A percentile compares a stretch with the other conserved stretches of the same genome.
Evolutionary conservation across 2,888 invertebrate genomes (phyloP).

Genomic region (Mycogona germanica): DNA sequence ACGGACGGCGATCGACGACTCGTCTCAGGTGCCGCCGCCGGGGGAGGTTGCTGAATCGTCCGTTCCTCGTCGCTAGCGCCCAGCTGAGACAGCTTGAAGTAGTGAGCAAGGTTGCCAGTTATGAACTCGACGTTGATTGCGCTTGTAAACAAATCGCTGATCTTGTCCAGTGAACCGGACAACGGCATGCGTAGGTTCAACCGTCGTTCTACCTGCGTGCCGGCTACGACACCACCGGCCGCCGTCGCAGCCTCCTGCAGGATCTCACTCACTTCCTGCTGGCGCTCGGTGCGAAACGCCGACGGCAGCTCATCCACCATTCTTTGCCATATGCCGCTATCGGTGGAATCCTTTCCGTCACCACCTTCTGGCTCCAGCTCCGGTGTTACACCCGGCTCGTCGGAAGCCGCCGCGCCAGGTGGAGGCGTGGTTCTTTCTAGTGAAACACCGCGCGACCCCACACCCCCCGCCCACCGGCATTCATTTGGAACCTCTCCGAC

Average conservation of each 20-base stretch:
- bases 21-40: no score
- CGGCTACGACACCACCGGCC: no score
- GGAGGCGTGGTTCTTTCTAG: not conserved
- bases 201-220: not conserved
- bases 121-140: conserved; percentile 8
- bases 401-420: not conserved
- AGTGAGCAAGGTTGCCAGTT: conserved; percentile 17
- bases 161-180: conserved; percentile 19
- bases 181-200: conserved; percentile 7
- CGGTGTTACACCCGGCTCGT: not conserved
- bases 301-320: conserved; percentile 13
- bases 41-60: no score
- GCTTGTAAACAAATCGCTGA: conserved; percentile 17
- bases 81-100: conserved; percentile 17
- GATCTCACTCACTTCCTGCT: conserved; percentile 13
- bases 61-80: conserved; percentile 16
- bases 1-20: no score
- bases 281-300: not conserved
- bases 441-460: not conserved
- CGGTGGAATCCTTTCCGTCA: not conserved
- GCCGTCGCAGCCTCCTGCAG: not conserved
- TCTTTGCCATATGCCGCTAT: conserved; percentile 13
- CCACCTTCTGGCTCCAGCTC: not conserved
- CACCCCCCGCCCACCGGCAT: not conserved
- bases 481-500: not conserved